Percentiles rank a stretch among this genome's conserved stretches.
phyloP scores from a whole-genome alignment of 1,140 invertebrate genomes.

The Euura saliciscinereae region DNA sequence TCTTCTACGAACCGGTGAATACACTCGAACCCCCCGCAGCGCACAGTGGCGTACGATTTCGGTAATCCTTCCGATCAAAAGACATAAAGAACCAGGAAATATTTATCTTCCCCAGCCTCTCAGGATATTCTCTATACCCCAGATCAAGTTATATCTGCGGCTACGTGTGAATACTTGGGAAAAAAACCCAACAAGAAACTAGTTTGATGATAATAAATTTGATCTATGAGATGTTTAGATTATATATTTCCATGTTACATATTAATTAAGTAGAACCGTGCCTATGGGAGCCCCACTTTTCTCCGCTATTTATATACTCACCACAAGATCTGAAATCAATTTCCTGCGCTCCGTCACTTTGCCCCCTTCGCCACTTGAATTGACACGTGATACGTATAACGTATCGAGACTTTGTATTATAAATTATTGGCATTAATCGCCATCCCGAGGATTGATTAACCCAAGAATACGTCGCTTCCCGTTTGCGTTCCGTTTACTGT shows the following conservation, averaged over 20 bases:
- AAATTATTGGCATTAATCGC: too few relatives aligned
- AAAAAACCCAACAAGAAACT: background rate
- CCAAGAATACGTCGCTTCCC: too few relatives aligned
- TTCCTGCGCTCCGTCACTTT: too few relatives aligned
- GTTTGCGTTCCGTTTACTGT: too few relatives aligned
- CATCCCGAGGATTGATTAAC: too few relatives aligned
- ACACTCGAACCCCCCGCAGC: background rate
- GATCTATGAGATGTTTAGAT: conserved; percentile 2
- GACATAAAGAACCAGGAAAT: conserved; percentile 8
- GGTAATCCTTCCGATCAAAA: background rate
- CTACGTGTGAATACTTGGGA: background rate
- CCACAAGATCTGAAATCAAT: too few relatives aligned
- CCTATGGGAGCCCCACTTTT: background rate
- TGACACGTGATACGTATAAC: too few relatives aligned
- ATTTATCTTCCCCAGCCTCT: conserved; percentile 10
- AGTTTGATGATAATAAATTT: background rate
- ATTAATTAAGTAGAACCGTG: background rate
- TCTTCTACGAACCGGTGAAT: background rate
- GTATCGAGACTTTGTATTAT: too few relatives aligned
- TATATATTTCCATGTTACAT: background rate
- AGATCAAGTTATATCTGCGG: background rate
- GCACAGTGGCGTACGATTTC: background rate
- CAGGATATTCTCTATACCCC: background rate
- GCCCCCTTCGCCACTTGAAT: too few relatives aligned
- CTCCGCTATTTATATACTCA: background rate